A percentile compares a stretch with the other conserved stretches of the same genome.
phyloP scores from a whole-genome alignment of 2,113 vertebrate species.

The Oceanites oceanicus region DNA sequence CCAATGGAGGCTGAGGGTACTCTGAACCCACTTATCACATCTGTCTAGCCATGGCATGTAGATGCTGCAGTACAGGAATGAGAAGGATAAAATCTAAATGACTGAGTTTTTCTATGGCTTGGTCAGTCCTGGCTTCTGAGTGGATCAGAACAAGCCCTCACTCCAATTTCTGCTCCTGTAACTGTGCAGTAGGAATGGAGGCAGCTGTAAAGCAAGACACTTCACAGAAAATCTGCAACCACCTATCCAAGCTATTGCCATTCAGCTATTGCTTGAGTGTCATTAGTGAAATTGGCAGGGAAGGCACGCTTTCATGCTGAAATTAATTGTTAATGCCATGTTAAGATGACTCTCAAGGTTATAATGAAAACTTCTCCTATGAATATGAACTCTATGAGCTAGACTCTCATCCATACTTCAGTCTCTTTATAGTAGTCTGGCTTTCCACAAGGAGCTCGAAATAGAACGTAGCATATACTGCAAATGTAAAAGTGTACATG shows the following conservation, averaged over 20 bases:
- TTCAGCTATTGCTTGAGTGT: background rate
- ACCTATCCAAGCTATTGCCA: background rate
- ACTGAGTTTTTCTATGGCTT: background rate
- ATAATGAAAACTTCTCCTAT: background rate
- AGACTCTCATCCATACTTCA: background rate
- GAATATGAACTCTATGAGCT: background rate
- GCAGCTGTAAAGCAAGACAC: background rate
- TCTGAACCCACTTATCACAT: background rate
- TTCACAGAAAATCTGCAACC: background rate
- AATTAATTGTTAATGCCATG: constrained; percentile 28
- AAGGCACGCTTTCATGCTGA: background rate
- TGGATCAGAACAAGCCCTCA: background rate
- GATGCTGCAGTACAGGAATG: background rate
- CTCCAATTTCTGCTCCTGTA: background rate
- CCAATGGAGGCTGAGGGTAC: background rate
- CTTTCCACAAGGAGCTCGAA: background rate
- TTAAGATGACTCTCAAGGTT: constrained; percentile 31
- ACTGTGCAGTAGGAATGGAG: background rate
- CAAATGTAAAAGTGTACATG: background rate
- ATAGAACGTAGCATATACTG: background rate
- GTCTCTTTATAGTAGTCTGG: background rate
- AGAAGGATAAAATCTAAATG: background rate
- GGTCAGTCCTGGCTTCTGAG: background rate
- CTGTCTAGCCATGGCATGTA: background rate
- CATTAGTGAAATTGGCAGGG: background rate